These are phyloP conservation scores for Leucopsar rothschildi DNA, from an alignment of 2,113 vertebrate species.

Conservation along the genomic window DNA sequence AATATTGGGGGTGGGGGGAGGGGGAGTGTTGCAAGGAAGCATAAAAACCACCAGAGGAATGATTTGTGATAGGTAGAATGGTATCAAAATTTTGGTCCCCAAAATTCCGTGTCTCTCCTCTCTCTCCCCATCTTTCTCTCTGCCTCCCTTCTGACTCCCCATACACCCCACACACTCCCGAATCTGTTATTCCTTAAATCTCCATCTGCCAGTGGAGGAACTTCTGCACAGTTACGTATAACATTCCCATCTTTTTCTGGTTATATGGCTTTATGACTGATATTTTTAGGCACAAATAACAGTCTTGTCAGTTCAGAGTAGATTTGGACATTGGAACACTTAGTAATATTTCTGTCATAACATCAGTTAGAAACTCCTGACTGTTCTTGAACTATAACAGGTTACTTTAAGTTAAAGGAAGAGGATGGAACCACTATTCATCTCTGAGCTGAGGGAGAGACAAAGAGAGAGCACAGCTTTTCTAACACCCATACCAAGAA, in stretches of 20 bases:
- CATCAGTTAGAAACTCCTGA: not conserved
- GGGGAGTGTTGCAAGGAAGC: too few species aligned
- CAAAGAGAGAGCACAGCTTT: not conserved
- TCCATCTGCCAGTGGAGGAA: not conserved
- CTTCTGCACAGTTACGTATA: not conserved
- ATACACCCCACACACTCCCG: accelerated
- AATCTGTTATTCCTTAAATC: not conserved
- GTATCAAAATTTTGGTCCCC: too few species aligned
- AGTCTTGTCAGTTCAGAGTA: not conserved
- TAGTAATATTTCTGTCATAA: not conserved
- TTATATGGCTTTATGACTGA: not conserved
- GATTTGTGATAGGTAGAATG: not conserved
- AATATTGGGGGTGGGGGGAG: accelerated
- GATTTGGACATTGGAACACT: not conserved
- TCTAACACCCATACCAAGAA: not conserved
- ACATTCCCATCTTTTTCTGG: not conserved
- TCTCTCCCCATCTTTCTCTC: not conserved
- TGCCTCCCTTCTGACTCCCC: too few species aligned
- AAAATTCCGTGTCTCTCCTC: not conserved
- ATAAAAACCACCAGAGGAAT: not conserved
- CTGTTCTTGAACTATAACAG: not conserved
- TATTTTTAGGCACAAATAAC: not conserved
- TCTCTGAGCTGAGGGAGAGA: not conserved
- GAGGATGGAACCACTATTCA: not conserved
- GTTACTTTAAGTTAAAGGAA: not conserved